Evolutionary conservation across 2,797 vertebrate species (phyloP), one percentile per base, ranked within the genome.

Genomic region (Diplodus sargus): DNA sequence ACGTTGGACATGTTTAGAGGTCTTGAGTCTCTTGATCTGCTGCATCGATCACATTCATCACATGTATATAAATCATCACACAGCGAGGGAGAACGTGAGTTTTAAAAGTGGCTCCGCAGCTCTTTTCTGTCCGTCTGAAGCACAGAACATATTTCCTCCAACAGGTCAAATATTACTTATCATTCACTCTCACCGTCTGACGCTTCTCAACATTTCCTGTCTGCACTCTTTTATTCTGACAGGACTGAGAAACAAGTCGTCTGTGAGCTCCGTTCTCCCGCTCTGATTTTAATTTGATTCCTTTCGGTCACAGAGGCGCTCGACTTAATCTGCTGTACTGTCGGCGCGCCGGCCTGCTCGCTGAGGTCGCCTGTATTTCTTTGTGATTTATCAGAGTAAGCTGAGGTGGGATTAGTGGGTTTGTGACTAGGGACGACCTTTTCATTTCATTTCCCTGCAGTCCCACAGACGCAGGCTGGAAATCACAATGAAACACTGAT

Each of bases 391-490:
- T 82, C 78, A 57, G 80, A 74, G 60, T 72, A 71, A 79, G 61
- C 71, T 53, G 71, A 79, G 78, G 85, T 78, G 74, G 85, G 86
- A 90, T 90, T 89, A 88, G 82, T 25, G 73, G 60, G 10, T 71
- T 66, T 85, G 65, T 79, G 81, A 74, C 85, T 75, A 5, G 22
- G 52, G 75, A 42, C 3, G 66, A 85, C 82, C 78, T 86, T 85
- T 85, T 81, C 65, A 67, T 85, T 89, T 77, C 49, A 67, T 83
- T 80, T 85, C 84, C 83, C 78, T 22, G 59, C 60, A 70, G 70
- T 14, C 63, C 22, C 30, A 47, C 62, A 34, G 73, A 79, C n/a
- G 20, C 25, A 34, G 60, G 14, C 67, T 11, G 66, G 23, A 64
- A 30, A 16, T 25, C 64, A 70, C 71, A 42, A 25, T n/a, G 45